A percentile compares a stretch with the other conserved stretches of the same genome.
Conservation (phyloP, 1,140 invertebrate genomes). For the Drosophila murphyi region DNA sequence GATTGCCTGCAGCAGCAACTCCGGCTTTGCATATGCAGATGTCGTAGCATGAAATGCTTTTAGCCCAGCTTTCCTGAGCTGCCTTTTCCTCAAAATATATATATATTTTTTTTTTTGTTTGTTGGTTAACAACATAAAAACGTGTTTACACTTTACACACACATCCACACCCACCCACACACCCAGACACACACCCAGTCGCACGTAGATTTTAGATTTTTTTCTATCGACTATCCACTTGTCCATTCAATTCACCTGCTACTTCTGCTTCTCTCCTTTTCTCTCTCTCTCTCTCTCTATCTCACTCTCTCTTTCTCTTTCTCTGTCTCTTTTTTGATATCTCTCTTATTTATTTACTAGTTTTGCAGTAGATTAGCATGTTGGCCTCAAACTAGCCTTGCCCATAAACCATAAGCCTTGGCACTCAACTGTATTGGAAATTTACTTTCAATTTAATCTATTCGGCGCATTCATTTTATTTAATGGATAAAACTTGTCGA, state of each 20-base stretch:
- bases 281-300: neutral
- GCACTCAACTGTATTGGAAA: slow-evolving; percentile 25
- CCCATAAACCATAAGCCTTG: slow-evolving; percentile 28
- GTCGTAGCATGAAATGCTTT: slow-evolving; percentile 56
- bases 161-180: slow-evolving; percentile 16
- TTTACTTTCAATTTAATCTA: slow-evolving; percentile 53
- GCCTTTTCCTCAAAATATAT: slow-evolving; percentile 7
- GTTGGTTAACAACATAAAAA: slow-evolving; percentile 77
- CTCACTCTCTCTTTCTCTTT: neutral
- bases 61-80: slow-evolving; percentile 34
- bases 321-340: neutral
- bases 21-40: slow-evolving; percentile 58
- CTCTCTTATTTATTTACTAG: slow-evolving; percentile 6
- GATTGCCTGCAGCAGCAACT: slow-evolving; percentile 4
- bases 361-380: slow-evolving; percentile 58
- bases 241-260: slow-evolving; percentile 58
- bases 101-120: slow-evolving; percentile 24
- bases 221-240: slow-evolving; percentile 31
- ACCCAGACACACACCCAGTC: slow-evolving; percentile 23
- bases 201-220: slow-evolving; percentile 30
- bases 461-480: slow-evolving; percentile 49
- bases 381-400: slow-evolving; percentile 37
- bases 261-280: neutral
- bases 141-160: slow-evolving; percentile 70
- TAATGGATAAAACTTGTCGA: slow-evolving; percentile 72